Percentiles rank a stretch among this genome's conserved stretches.
These are phyloP conservation scores for Echinops telfairi DNA, from an alignment of 2,113 vertebrate species.

Conservation along the genomic window DNA sequence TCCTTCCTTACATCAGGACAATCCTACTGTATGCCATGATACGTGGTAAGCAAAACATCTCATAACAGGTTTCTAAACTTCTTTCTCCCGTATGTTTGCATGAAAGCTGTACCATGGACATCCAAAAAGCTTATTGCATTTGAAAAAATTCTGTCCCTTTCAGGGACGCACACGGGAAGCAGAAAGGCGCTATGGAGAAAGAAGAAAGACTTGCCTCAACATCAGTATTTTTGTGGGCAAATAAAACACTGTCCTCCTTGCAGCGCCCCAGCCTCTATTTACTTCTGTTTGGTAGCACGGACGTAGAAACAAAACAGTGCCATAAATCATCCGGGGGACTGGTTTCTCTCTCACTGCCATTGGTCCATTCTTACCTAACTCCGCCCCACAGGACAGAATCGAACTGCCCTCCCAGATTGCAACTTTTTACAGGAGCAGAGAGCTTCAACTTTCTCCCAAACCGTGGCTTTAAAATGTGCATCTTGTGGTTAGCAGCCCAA, in stretches of 20 bases:
- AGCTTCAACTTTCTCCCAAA: no score
- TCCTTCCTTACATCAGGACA: neutral
- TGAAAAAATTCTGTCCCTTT: constrained; percentile 25
- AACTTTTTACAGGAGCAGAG: no score
- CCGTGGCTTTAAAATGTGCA: no score
- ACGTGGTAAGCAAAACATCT: neutral
- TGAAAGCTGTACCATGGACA: neutral
- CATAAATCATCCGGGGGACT: neutral
- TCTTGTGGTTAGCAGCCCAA: no score
- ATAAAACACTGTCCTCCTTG: neutral
- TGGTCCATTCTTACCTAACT: neutral
- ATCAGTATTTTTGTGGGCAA: neutral
- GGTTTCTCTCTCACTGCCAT: neutral
- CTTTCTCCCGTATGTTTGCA: neutral
- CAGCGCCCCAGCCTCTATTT: neutral
- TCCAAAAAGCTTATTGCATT: neutral
- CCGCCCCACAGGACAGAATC: no score
- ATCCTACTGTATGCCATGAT: neutral
- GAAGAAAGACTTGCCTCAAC: neutral
- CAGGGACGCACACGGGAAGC: neutral
- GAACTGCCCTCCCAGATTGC: no score
- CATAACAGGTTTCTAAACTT: neutral
- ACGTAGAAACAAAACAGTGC: neutral
- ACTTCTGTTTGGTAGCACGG: neutral
- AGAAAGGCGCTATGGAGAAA: neutral